Evolutionary conservation across 1,140 invertebrate genomes (phyloP).

Genomic region (Lordiphosa collinella): DNA sequence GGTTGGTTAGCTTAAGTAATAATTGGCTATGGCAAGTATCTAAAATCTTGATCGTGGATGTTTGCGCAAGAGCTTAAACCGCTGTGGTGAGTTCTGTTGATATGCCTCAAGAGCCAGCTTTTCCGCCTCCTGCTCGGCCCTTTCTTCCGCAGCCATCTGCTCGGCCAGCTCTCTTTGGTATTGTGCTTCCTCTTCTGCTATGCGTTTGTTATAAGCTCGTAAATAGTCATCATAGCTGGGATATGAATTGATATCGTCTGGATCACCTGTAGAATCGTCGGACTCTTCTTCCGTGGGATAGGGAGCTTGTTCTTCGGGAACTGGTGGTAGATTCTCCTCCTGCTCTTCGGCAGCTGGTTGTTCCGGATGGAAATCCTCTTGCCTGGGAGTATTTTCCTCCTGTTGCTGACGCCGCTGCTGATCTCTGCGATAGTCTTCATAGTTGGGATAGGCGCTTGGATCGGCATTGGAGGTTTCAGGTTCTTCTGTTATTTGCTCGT

Average conservation of each 20-base stretch:
- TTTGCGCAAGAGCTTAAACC: constrained; percentile 10
- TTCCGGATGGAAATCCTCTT: constrained; percentile 3
- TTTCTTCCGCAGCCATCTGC: neutral
- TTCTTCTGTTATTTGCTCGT: neutral
- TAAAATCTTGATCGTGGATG: constrained; percentile 9
- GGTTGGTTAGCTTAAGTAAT: too few relatives aligned
- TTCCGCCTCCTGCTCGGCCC: neutral
- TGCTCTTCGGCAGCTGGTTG: constrained; percentile 8
- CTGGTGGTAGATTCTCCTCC: constrained; percentile 14
- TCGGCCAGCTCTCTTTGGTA: constrained; percentile 9
- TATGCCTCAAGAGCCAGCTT: neutral
- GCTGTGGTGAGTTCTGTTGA: constrained; percentile 1
- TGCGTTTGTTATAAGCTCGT: constrained; percentile 8
- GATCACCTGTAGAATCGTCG: neutral
- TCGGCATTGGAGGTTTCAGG: neutral
- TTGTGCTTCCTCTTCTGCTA: neutral
- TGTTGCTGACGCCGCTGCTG: constrained; percentile 11
- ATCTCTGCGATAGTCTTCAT: constrained; percentile 20
- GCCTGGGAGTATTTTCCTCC: neutral
- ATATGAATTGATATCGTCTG: neutral
- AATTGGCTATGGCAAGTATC: too few relatives aligned
- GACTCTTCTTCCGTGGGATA: neutral
- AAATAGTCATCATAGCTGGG: constrained; percentile 25
- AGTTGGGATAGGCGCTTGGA: constrained; percentile 9
- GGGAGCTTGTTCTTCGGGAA: neutral